These are phyloP conservation scores for Pygoscelis adeliae DNA, from an alignment of 2,113 vertebrate species.

Conservation along the genomic window DNA sequence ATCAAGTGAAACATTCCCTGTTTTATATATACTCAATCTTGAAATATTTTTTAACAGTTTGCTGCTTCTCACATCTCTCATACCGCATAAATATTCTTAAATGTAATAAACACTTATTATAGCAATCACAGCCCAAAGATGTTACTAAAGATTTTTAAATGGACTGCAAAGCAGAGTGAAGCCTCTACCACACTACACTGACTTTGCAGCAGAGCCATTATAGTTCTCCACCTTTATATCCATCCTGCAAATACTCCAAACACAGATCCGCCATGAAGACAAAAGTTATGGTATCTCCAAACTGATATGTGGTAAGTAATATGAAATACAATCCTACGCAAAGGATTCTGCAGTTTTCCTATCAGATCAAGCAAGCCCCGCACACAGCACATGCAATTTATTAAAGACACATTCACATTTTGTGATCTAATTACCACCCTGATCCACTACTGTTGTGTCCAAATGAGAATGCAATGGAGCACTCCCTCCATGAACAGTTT, in stretches of 20 bases:
- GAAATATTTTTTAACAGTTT: background rate
- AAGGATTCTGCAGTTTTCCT: background rate
- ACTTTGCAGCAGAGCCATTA: background rate
- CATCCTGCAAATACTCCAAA: background rate
- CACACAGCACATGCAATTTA: rapidly evolving
- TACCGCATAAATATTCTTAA: background rate
- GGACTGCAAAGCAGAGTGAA: background rate
- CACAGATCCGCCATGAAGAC: background rate
- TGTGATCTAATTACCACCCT: too few relatives aligned
- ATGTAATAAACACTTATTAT: background rate
- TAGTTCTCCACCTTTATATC: background rate
- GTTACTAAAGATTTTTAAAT: background rate
- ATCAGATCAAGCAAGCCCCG: background rate
- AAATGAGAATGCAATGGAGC: too few relatives aligned
- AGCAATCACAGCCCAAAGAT: background rate
- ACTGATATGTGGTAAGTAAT: background rate
- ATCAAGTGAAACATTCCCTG: background rate
- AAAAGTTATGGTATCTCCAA: background rate
- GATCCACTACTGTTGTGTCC: background rate
- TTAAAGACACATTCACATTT: rapidly evolving
- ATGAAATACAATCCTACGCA: background rate
- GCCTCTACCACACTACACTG: background rate
- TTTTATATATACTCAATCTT: background rate
- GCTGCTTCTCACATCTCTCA: background rate
- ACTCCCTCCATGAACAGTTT: background rate